Conservation (phyloP, 2,113 vertebrate genomes). For the Toxotes chatareus region DNA sequence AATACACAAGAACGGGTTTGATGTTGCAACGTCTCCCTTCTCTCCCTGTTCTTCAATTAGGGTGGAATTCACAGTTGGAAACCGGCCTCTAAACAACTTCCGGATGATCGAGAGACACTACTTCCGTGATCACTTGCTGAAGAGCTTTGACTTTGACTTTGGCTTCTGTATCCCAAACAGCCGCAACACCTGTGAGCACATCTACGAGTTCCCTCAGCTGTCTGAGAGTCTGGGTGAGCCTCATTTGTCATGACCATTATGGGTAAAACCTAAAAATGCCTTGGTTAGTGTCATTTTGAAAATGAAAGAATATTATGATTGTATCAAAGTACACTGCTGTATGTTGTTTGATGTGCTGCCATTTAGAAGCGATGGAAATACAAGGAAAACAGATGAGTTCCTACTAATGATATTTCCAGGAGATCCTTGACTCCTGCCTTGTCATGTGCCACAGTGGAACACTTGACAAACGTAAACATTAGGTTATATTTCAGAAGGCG, state of each 20-base stretch:
- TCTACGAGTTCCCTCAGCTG: slow-evolving; percentile 96
- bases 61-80: slow-evolving; percentile 95
- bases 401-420: not conserved
- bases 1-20: slow-evolving; percentile 85
- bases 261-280: not conserved
- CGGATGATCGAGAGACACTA: slow-evolving; percentile 97
- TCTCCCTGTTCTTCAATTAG: slow-evolving; percentile 71
- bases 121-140: slow-evolving; percentile 92
- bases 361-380: not conserved
- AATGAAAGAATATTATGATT: not conserved
- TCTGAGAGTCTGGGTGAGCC: slow-evolving; percentile 93
- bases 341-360: not conserved
- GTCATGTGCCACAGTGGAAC: not conserved
- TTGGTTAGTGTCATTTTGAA: not conserved
- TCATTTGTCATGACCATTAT: not conserved
- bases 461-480: not conserved
- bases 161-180: slow-evolving; percentile 97
- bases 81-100: slow-evolving; percentile 91
- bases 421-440: not conserved
- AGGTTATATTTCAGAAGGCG: not conserved
- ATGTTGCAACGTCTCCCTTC: not conserved
- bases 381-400: not conserved
- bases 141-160: slow-evolving; percentile 97
- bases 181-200: slow-evolving; percentile 95
- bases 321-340: not conserved